Evolutionary conservation across 2,888 invertebrate genomes (phyloP).

Genomic region (Biston betularia): DNA sequence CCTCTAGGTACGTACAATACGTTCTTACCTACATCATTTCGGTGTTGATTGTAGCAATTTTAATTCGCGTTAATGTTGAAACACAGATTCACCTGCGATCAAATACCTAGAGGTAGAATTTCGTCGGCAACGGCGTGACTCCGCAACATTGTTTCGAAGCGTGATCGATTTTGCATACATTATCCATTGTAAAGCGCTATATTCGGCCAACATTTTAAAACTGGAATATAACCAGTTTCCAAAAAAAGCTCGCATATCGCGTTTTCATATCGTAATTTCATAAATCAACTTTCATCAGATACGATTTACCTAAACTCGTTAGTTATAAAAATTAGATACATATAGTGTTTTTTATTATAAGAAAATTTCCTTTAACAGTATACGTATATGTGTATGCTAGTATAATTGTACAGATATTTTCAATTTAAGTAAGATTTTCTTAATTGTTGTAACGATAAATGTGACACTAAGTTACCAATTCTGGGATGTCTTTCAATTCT

Average conservation of each 20-base stretch:
- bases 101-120: conserved; percentile 12
- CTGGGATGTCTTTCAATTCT: conserved; percentile 8
- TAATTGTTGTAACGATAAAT: conserved; percentile 70
- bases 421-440: conserved; percentile 69
- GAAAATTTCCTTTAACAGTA: conserved; percentile 64
- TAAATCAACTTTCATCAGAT: conserved; percentile 23
- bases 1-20: too few species aligned
- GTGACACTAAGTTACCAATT: conserved; percentile 18
- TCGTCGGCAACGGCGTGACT: conserved; percentile 36
- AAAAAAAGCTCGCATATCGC: conserved; percentile 13
- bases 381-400: conserved; percentile 78
- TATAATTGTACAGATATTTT: conserved; percentile 81
- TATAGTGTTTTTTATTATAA: conserved; percentile 71
- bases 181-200: conserved; percentile 37
- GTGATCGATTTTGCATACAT: conserved; percentile 46
- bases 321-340: conserved; percentile 62
- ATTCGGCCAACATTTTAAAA: conserved; percentile 38
- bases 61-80: background rate
- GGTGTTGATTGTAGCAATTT: background rate
- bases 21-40: too few species aligned
- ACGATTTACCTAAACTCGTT: conserved; percentile 20
- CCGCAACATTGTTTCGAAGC: conserved; percentile 36
- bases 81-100: conserved; percentile 16
- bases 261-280: conserved; percentile 13
- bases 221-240: conserved; percentile 14